These are phyloP conservation scores for Eubasilissa splendida DNA, from an alignment of 2,888 invertebrate genomes.

Conservation along the genomic window DNA sequence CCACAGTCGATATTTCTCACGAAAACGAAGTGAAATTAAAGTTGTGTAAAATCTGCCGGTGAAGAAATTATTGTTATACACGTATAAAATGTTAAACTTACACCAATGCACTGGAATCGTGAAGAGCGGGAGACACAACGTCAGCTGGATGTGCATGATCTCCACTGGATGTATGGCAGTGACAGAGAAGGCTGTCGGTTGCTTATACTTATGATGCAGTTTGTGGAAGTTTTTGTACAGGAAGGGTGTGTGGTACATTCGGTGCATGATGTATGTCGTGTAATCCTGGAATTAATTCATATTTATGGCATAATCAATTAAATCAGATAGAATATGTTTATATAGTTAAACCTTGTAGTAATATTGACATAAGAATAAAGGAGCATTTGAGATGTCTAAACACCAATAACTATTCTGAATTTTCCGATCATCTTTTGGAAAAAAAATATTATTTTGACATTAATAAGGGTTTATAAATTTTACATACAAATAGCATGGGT, in stretches of 20 bases:
- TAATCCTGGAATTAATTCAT: constrained; percentile 71
- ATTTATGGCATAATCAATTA: not conserved
- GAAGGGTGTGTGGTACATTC: constrained; percentile 78
- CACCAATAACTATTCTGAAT: too few species aligned
- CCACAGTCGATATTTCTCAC: not conserved
- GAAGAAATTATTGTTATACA: not conserved
- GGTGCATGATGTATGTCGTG: constrained; percentile 77
- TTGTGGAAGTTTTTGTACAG: constrained; percentile 83
- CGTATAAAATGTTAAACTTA: constrained; percentile 65
- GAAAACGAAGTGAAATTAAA: not conserved
- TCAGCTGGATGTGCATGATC: constrained; percentile 76
- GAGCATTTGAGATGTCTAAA: too few species aligned
- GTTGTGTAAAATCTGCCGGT: not conserved
- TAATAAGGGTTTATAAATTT: too few species aligned
- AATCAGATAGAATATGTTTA: too few species aligned
- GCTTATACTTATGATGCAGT: constrained; percentile 82
- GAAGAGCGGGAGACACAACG: constrained; percentile 76
- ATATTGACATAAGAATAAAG: too few species aligned
- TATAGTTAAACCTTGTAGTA: too few species aligned
- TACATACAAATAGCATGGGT: too few species aligned
- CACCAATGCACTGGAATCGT: constrained; percentile 78
- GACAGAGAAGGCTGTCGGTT: constrained; percentile 83
- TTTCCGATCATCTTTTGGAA: too few species aligned
- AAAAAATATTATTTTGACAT: too few species aligned
- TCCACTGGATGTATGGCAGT: constrained; percentile 84